These are phyloP conservation scores for Pseudomyrmex dendroicus DNA, from an alignment of 1,140 invertebrate genomes.

Conservation along the genomic window DNA sequence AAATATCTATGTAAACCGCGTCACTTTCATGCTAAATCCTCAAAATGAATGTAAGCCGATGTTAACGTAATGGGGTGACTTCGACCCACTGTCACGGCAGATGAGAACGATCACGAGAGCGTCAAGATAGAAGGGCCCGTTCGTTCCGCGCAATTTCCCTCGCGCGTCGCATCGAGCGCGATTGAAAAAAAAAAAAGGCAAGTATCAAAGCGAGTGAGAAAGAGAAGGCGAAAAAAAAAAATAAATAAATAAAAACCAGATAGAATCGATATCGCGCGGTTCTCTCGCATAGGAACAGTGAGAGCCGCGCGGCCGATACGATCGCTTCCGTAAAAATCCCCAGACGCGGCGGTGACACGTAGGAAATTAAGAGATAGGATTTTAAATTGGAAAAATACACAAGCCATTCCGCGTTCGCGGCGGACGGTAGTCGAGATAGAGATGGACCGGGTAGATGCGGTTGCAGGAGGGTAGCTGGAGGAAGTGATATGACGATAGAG, in stretches of 20 bases:
- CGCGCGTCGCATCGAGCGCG: slow-evolving; percentile 51
- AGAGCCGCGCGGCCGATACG: slow-evolving; percentile 67
- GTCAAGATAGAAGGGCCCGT: slow-evolving; percentile 54
- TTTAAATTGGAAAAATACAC: slow-evolving; percentile 80
- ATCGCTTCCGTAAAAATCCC: slow-evolving; percentile 80
- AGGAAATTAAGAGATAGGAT: slow-evolving; percentile 84
- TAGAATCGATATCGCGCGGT: slow-evolving; percentile 64
- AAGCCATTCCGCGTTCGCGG: slow-evolving; percentile 41
- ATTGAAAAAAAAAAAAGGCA: slow-evolving; percentile 51
- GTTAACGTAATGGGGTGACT: slow-evolving; percentile 53
- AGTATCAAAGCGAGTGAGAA: neutral
- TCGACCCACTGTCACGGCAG: slow-evolving; percentile 50
- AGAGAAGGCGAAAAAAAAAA: neutral
- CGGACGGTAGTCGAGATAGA: slow-evolving; percentile 70
- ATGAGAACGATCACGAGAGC: slow-evolving; percentile 48
- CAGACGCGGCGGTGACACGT: slow-evolving; percentile 82
- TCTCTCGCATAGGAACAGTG: slow-evolving; percentile 75
- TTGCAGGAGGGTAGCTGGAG: slow-evolving; percentile 46
- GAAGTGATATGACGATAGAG: slow-evolving; percentile 66
- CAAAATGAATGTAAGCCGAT: slow-evolving; percentile 44
- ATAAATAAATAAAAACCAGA: slow-evolving; percentile 42
- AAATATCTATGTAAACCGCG: slow-evolving; percentile 39
- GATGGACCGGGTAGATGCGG: slow-evolving; percentile 33
- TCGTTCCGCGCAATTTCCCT: slow-evolving; percentile 72
- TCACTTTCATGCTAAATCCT: slow-evolving; percentile 13